Evolutionary conservation across 2,888 invertebrate species (phyloP), one percentile per base, ranked within the genome.

Genomic region (Drosophila lutescens): DNA sequence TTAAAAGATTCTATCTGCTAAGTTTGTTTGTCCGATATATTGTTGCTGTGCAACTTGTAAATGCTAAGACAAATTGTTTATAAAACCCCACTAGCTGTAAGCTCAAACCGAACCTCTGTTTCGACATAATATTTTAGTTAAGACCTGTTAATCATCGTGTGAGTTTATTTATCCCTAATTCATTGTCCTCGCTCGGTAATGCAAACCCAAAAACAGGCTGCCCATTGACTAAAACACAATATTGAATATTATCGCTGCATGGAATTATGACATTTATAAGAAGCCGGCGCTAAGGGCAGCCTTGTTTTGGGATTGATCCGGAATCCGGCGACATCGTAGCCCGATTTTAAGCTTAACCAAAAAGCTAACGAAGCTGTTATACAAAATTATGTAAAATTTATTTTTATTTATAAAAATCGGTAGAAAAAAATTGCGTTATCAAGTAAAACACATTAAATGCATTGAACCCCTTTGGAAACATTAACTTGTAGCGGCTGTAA

Each of bases 21-120:
- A 81, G 86, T 79, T 85, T 82, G 86, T 82, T 82, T 83, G 83
- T 83, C 83, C 88, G 83, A 88, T 83, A 69, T 73, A 71, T 80
- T 79, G 86, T 83, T 83, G 83, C 83, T 83, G 88, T 83, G 83
- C 88, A 80, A 83, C 83, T 49, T 67, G 50, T 72, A 74, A 60
- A 69, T 20, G 55, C 59, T 85, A 80, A 88, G 77, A 57, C 57
- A 78, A 62, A 68, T 58, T 86, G 78, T 88, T 82, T 65, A 76
- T 73, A 71, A 66, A 85, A 60, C 32, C 40, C 32, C 32, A 49
- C 58, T 78, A 69, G 56, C 53, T 71, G 12, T 86, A 86, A 84
- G 78, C 20, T 26, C 9, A 8, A 55, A 34, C 6, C 10, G 38
- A 65, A 46, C 54, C 51, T 32, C 53, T 32, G 38, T 47, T 53